Evolutionary conservation across 2,113 vertebrate species (phyloP), one percentile per base, ranked within the genome.

Genomic region (Cyprinodon brontotheroides): DNA sequence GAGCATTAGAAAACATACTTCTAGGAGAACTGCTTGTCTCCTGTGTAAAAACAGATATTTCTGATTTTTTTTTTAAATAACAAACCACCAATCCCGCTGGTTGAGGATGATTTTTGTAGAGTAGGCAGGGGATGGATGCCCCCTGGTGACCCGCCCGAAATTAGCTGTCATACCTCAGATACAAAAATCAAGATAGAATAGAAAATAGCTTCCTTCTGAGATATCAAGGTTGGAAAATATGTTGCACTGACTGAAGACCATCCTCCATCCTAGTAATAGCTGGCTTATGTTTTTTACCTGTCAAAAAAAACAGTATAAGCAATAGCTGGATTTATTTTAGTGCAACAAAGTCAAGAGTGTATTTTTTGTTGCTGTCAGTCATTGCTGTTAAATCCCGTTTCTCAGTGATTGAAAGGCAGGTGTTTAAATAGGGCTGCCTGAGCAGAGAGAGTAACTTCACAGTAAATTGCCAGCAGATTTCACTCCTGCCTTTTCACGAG

Each of bases 261-360:
- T 22, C 15, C 13, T 57, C n/a, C 36, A 40, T 47, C 45, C 38
- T 6, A 17, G 5, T 41, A 6, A 0, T 17, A 5, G 7, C 15
- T 50, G 13, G 14, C 5, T 15, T 15, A 20, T 17, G 17, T 41
- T 13, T 2, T 50, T 40, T 13, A 4, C 40, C 62, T 80, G 40
- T 59, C 63, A 66, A 73, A 77, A 65, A 4, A 48, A 14, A 6
- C 36, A 8, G n/a, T 66, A 53, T 53, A 3, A 75, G 29, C 13
- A 68, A 37, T 17, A 47, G 60, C 60, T 10, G 13, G 43, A 65
- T 75, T 50, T 61, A 62, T 29, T 65, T n/a, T 12, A 61, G 60
- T n/a, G 53, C 14, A 12, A 36, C 17, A 36, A 13, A 4, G 17
- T 11, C 11, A 53, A n/a, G 20, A 60, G 38, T 7, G 36, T 15